phyloP scores from a whole-genome alignment of 1,140 invertebrate species.

The Hypothenemus hampei region DNA sequence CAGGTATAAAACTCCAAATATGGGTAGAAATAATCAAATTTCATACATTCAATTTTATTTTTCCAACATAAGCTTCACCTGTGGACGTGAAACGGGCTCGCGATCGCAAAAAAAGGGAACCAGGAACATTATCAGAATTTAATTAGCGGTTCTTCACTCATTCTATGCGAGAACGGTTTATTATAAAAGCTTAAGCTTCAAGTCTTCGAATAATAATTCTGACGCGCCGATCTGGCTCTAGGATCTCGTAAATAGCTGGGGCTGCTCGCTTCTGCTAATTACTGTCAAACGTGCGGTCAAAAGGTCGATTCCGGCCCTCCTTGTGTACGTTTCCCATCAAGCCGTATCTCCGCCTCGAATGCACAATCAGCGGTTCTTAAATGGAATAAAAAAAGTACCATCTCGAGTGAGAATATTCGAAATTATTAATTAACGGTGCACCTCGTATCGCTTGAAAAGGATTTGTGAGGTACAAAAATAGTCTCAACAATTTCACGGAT shows the following conservation, averaged over 20 bases:
- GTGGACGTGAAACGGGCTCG: not conserved
- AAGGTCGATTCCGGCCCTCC: constrained; percentile 13
- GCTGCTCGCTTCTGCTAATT: constrained; percentile 19
- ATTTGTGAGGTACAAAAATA: too few relatives aligned
- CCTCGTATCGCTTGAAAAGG: too few relatives aligned
- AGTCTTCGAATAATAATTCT: constrained; percentile 7
- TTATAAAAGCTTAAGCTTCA: constrained; percentile 15
- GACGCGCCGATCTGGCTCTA: constrained; percentile 4
- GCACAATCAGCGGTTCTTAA: too few relatives aligned
- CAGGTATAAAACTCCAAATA: too few relatives aligned
- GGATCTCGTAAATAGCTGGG: constrained; percentile 18
- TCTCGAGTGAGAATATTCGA: too few relatives aligned
- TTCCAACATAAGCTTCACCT: not conserved
- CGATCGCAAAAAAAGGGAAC: not conserved
- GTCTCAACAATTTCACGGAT: too few relatives aligned
- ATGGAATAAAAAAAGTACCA: too few relatives aligned
- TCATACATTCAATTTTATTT: constrained; percentile 12
- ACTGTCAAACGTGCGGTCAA: constrained; percentile 17
- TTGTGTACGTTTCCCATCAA: constrained; percentile 14
- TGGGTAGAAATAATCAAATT: constrained; percentile 12
- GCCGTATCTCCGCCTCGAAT: too few relatives aligned
- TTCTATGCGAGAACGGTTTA: too few relatives aligned
- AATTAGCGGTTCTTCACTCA: constrained; percentile 12
- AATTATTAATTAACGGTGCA: too few relatives aligned
- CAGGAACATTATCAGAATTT: constrained; percentile 14